Conservation (phyloP, 2,888 invertebrate genomes). For the Tuberolachnus salignus region DNA sequence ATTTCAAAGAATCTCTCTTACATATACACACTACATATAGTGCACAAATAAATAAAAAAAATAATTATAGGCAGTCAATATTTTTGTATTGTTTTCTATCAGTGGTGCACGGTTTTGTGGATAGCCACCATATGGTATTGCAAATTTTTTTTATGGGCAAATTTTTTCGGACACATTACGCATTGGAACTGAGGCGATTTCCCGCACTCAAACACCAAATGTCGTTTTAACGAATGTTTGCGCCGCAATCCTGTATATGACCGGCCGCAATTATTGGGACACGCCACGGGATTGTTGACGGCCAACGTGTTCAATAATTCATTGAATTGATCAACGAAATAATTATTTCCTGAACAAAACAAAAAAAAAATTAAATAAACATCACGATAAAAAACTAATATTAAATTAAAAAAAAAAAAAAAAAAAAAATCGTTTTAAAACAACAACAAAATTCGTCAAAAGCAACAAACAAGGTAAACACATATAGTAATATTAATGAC, state of each 20-base stretch:
- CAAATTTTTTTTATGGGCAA: constrained; percentile 39
- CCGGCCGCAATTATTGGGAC: constrained; percentile 60
- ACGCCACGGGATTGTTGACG: constrained; percentile 59
- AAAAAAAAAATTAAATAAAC: background rate
- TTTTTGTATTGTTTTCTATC: background rate
- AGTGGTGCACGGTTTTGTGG: constrained; percentile 46
- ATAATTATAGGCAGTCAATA: no score
- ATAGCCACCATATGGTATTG: constrained; percentile 53
- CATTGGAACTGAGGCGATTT: constrained; percentile 45
- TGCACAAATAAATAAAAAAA: no score
- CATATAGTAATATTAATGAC: no score
- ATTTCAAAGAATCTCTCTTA: no score
- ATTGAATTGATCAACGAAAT: constrained; percentile 13
- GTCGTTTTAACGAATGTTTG: constrained; percentile 65
- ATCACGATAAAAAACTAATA: background rate
- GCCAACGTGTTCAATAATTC: constrained; percentile 61
- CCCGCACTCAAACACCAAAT: constrained; percentile 60
- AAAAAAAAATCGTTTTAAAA: background rate
- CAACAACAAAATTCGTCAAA: background rate
- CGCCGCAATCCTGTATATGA: constrained; percentile 62
- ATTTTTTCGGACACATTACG: constrained; percentile 26
- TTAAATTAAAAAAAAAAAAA: background rate
- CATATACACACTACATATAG: no score
- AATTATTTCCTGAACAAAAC: constrained; percentile 12
- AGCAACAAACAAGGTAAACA: no score